phyloP scores from a whole-genome alignment of 2,888 invertebrate species.

The Enoplolaimus lenunculus region DNA sequence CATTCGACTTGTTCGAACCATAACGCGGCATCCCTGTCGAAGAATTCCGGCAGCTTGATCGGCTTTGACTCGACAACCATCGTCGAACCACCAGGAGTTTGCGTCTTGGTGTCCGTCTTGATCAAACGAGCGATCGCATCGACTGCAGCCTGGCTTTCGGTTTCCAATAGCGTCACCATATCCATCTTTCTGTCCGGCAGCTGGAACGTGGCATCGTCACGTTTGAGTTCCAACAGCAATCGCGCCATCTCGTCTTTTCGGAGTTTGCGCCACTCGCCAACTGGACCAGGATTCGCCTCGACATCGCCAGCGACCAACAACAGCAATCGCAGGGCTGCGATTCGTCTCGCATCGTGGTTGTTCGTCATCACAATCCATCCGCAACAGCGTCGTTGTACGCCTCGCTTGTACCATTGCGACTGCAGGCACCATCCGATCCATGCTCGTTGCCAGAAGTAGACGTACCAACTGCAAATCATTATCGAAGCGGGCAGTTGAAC shows the following conservation, averaged over 20 bases:
- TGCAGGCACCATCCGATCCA: too few species aligned
- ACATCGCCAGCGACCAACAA: not conserved
- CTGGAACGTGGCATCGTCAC: not conserved
- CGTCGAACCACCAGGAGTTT: not conserved
- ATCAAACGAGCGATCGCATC: not conserved
- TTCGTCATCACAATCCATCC: too few species aligned
- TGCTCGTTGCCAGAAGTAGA: too few species aligned
- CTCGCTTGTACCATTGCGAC: too few species aligned
- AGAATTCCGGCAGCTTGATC: not conserved
- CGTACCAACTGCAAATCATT: too few species aligned
- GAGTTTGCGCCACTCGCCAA: not conserved
- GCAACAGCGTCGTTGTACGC: too few species aligned
- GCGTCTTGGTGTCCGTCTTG: not conserved
- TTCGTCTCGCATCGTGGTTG: too few species aligned
- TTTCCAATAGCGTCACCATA: not conserved
- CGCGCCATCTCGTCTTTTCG: not conserved
- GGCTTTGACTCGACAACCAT: conserved; percentile 1
- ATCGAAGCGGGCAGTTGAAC: too few species aligned
- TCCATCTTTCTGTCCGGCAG: not conserved
- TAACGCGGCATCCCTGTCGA: not conserved
- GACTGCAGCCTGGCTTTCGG: not conserved
- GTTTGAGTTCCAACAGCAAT: not conserved
- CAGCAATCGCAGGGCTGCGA: not conserved
- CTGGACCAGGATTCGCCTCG: not conserved
- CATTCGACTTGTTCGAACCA: conserved; percentile 6